Conservation (phyloP, 23 tunicate species). For the Ciona savignyi region DNA sequence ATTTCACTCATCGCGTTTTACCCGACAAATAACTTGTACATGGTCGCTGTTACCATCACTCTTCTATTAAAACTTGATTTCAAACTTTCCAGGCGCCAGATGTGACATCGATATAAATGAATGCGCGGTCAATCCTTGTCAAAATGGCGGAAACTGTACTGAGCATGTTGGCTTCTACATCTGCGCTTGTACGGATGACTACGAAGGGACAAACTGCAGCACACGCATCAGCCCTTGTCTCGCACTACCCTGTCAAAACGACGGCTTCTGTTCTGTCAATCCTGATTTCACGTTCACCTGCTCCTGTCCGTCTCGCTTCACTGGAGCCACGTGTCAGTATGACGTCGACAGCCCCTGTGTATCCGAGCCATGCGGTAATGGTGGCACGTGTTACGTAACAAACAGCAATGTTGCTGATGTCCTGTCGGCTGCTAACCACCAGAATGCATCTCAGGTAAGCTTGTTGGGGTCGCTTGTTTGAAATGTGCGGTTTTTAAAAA, state of each 20-base stretch:
- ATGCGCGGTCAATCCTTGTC: slow-evolving; percentile 40
- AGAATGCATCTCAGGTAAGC: background rate
- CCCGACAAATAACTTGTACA: too few relatives aligned
- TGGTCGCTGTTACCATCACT: too few relatives aligned
- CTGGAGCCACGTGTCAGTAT: slow-evolving; percentile 39
- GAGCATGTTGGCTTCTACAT: slow-evolving; percentile 42
- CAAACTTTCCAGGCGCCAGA: slow-evolving; percentile 7
- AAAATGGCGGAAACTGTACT: slow-evolving; percentile 56
- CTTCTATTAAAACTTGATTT: background rate
- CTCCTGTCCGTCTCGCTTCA: slow-evolving; percentile 18
- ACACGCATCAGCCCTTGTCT: slow-evolving; percentile 29
- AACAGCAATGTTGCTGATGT: slow-evolving; percentile 14
- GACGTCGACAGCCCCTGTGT: slow-evolving; percentile 24
- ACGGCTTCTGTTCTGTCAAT: slow-evolving; percentile 15
- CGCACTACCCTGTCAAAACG: slow-evolving; percentile 30
- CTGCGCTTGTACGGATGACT: slow-evolving; percentile 37
- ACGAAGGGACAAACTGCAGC: slow-evolving; percentile 48
- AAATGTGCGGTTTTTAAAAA: too few relatives aligned
- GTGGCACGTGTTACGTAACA: slow-evolving; percentile 33
- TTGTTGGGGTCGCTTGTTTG: too few relatives aligned
- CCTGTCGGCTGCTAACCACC: background rate
- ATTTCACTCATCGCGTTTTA: too few relatives aligned
- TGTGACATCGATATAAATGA: slow-evolving; percentile 52
- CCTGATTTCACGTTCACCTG: slow-evolving; percentile 28
- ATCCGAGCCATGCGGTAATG: slow-evolving; percentile 36